Conservation (phyloP, 2,888 invertebrate genomes). For the Syrphus vitripennis region DNA sequence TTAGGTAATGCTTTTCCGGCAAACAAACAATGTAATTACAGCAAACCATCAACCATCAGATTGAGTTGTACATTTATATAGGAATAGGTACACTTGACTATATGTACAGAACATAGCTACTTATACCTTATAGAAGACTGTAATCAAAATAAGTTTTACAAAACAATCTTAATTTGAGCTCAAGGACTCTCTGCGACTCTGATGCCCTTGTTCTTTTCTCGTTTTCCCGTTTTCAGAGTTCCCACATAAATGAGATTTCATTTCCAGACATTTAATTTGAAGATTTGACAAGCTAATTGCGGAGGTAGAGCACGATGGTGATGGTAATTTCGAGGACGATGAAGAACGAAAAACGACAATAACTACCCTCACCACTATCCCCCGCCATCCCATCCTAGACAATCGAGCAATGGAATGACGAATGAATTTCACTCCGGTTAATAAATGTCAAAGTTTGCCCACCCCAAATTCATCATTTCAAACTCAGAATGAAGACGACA, state of each 20-base stretch:
- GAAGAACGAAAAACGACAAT: not conserved
- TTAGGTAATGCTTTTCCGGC: conserved; percentile 17
- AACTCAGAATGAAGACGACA: not conserved
- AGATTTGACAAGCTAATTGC: conserved; percentile 70
- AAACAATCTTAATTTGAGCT: conserved; percentile 65
- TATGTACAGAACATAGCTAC: too few species aligned
- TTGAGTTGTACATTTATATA: too few species aligned
- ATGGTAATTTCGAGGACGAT: not conserved
- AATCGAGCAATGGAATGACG: conserved; percentile 36
- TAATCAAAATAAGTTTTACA: conserved; percentile 64
- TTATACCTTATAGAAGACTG: conserved; percentile 4
- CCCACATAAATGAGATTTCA: conserved; percentile 59
- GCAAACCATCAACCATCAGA: conserved; percentile 27
- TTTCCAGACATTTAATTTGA: conserved; percentile 67
- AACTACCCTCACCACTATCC: too few species aligned
- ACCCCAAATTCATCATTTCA: conserved; percentile 50
- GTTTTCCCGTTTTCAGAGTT: conserved; percentile 11
- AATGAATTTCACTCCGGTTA: conserved; percentile 35
- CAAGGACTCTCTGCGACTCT: conserved; percentile 57
- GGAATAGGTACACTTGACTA: too few species aligned
- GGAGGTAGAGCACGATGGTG: not conserved
- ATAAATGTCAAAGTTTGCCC: conserved; percentile 65
- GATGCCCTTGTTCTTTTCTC: conserved; percentile 14
- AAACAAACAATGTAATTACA: conserved; percentile 66
- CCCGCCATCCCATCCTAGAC: too few species aligned